These are phyloP conservation scores for Cheilinus undulatus DNA, from an alignment of 2,113 vertebrate genomes.

Conservation along the genomic window DNA sequence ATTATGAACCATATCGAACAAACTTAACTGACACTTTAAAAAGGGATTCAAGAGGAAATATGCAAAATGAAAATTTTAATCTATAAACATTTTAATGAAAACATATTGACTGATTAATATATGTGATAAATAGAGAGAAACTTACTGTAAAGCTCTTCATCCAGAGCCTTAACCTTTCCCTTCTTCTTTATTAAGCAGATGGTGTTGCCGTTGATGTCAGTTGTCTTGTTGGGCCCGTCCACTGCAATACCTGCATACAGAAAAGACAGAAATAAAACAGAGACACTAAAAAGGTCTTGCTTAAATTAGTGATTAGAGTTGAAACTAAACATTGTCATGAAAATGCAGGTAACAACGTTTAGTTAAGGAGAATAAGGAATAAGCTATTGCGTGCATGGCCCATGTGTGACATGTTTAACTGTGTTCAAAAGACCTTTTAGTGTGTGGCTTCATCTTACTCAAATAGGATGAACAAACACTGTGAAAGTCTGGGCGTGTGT, in stretches of 20 bases:
- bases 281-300: background rate
- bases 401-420: background rate
- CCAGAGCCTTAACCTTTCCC: conserved; percentile 94
- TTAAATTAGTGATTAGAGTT: background rate
- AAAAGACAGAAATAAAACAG: background rate
- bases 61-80: too few species aligned
- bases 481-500: background rate
- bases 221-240: conserved; percentile 87
- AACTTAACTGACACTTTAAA: too few species aligned
- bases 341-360: background rate
- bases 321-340: background rate
- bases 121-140: conserved; percentile 44
- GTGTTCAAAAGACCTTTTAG: background rate
- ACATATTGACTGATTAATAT: background rate
- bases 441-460: conserved; percentile 44
- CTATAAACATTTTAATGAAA: background rate
- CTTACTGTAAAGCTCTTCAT: conserved; percentile 94
- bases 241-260: conserved; percentile 90
- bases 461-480: conserved; percentile 62
- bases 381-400: too few species aligned
- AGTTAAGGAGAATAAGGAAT: too few species aligned
- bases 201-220: conserved; percentile 78
- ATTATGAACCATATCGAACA: too few species aligned
- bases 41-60: too few species aligned
- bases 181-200: conserved; percentile 93